Conservation (phyloP, 2,888 invertebrate species). For the Agrotis clavis region DNA sequence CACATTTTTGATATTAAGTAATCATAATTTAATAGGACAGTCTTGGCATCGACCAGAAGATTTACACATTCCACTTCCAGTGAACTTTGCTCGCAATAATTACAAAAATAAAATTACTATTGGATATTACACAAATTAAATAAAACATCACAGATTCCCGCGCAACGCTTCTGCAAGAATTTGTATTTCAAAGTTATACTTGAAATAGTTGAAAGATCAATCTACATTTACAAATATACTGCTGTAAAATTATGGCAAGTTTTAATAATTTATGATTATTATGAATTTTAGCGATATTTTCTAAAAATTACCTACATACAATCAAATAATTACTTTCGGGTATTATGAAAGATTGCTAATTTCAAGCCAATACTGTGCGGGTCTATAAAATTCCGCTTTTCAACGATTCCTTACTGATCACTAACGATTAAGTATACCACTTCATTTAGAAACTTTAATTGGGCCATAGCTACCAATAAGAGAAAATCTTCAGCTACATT, state of each 20-base stretch:
- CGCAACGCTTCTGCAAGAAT: constrained; percentile 42
- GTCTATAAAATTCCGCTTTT: constrained; percentile 24
- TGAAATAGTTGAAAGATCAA: constrained; percentile 38
- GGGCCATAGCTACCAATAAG: constrained; percentile 18
- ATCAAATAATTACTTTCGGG: constrained; percentile 35
- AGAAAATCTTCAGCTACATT: constrained; percentile 20
- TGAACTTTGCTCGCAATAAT: constrained; percentile 25
- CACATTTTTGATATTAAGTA: constrained; percentile 11
- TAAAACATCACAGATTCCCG: constrained; percentile 64
- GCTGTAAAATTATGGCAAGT: constrained; percentile 49
- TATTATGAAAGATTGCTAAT: constrained; percentile 22
- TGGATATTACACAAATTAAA: constrained; percentile 50
- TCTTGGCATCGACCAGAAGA: constrained; percentile 7
- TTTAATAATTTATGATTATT: constrained; percentile 53
- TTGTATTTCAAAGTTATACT: constrained; percentile 49
- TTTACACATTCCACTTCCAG: constrained; percentile 1
- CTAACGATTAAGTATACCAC: constrained; percentile 21
- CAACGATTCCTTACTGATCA: neutral
- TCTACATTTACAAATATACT: constrained; percentile 13
- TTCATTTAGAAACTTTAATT: constrained; percentile 10
- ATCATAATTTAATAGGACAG: constrained; percentile 23
- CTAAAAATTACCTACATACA: constrained; percentile 26
- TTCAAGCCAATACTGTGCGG: constrained; percentile 19
- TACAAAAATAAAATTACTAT: constrained; percentile 46
- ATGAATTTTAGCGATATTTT: constrained; percentile 37